Evolutionary conservation across 2,113 vertebrate genomes (phyloP), one percentile per base, ranked within the genome.

Genomic region (Astur gentilis): DNA sequence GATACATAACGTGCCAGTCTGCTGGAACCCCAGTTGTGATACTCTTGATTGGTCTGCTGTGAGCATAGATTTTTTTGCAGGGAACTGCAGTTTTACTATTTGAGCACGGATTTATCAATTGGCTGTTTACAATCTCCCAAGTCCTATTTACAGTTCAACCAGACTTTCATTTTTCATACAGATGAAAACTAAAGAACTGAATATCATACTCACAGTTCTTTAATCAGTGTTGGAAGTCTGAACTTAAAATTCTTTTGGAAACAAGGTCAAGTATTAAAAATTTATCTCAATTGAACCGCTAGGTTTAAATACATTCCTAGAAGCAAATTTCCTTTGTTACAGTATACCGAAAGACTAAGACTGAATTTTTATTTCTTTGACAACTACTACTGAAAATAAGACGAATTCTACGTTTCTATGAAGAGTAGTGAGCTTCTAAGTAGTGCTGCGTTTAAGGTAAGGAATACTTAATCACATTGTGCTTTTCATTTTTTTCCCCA

Each of bases 1-100:
- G 54, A 6, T 32, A 16, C 0, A 21, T 5, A 4, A 21, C 0
- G 0, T 45, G 67, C 11, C 38, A n/a, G 29, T 40, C 61, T 55
- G 65, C 75, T 40, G 31, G 15, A 87, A 64, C 13, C 27, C 52
- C 32, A 16, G 32, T 3, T 65, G 40, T 18, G 45, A 49, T 42
- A 16, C 31, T 61, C 1, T 31, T 1, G 5, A 2, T 17, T 40
- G 27, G 36, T 50, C 57, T 84, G 54, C 60, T 62, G 16, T 14
- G 8, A 44, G 15, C 15, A 12, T 18, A 27, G 3, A 1, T 2
- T 21, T 9, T 38, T 31, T 4, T 49, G 6, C 45, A 57, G 50
- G 17, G 6, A 75, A 42, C 34, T 34, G 7, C 42, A 34, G 34
- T 19, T 75, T 19, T 64, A 25, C 11, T 57, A 0, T 22, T 75